Conservation (phyloP, 2,113 vertebrate species). For the Grantiella picta region DNA sequence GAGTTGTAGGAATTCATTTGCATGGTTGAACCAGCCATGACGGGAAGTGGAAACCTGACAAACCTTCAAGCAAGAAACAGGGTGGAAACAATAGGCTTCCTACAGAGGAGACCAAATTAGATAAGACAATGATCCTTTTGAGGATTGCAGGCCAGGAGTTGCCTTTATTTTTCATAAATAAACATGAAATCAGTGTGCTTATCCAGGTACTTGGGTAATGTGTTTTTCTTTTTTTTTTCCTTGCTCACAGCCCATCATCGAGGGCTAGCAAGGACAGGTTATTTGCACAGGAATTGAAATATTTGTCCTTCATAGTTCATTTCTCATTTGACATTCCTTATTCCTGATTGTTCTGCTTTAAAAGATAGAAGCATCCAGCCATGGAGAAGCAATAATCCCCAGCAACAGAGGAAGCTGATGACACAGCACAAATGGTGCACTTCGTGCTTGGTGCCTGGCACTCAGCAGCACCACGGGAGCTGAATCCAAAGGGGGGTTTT, state of each 20-base stretch:
- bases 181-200: not conserved
- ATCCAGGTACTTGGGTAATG: not conserved
- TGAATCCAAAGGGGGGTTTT: not conserved
- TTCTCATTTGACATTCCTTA: conserved; percentile 57
- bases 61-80: conserved; percentile 28
- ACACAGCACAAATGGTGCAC: conserved; percentile 40
- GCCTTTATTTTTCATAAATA: conserved; percentile 41
- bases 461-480: not conserved
- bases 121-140: conserved; percentile 28
- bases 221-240: not conserved
- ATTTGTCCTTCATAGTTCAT: conserved; percentile 64
- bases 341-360: conserved; percentile 58
- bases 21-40: not conserved
- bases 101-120: conserved; percentile 24
- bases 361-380: conserved; percentile 52
- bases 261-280: conserved; percentile 22
- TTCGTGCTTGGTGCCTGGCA: not conserved
- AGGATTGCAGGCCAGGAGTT: not conserved
- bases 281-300: conserved; percentile 46
- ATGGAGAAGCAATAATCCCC: conserved; percentile 55
- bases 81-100: conserved; percentile 34
- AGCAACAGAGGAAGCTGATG: conserved; percentile 33
- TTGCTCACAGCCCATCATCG: not conserved
- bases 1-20: not conserved
- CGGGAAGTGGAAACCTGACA: conserved; percentile 6